Evolutionary conservation across 2,888 invertebrate genomes (phyloP).

Genomic region (Eutolmus rufibarbis): DNA sequence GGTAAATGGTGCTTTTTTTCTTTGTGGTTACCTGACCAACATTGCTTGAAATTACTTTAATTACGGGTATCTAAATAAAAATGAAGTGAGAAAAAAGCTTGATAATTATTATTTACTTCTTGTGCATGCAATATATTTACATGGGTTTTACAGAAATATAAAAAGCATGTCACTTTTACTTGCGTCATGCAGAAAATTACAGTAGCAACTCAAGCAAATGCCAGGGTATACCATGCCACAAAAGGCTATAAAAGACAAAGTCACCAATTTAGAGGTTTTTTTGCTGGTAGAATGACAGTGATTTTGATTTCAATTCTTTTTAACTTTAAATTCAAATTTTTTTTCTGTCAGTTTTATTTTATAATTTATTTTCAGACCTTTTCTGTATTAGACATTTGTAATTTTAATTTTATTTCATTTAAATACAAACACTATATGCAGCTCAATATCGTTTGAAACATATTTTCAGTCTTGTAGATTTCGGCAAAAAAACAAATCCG

Average conservation of each 20-base stretch:
- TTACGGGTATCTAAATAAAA: neutral
- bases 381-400: too few relatives aligned
- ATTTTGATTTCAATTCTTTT: too few relatives aligned
- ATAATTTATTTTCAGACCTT: too few relatives aligned
- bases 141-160: neutral
- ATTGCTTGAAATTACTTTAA: neutral
- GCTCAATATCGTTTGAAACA: too few relatives aligned
- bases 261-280: neutral
- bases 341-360: too few relatives aligned
- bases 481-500: too few relatives aligned
- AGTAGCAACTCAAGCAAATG: neutral
- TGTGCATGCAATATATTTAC: neutral
- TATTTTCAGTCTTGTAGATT: too few relatives aligned
- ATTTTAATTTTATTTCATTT: too few relatives aligned
- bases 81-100: neutral
- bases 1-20: neutral
- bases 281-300: neutral
- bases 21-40: neutral
- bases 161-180: neutral
- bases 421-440: too few relatives aligned
- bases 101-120: neutral
- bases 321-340: too few relatives aligned
- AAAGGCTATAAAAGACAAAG: neutral
- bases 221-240: neutral
- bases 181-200: neutral